Base-by-base conservation (phyloP, 2,888 invertebrate species). In the Tenthredo distinguenda region DNA sequence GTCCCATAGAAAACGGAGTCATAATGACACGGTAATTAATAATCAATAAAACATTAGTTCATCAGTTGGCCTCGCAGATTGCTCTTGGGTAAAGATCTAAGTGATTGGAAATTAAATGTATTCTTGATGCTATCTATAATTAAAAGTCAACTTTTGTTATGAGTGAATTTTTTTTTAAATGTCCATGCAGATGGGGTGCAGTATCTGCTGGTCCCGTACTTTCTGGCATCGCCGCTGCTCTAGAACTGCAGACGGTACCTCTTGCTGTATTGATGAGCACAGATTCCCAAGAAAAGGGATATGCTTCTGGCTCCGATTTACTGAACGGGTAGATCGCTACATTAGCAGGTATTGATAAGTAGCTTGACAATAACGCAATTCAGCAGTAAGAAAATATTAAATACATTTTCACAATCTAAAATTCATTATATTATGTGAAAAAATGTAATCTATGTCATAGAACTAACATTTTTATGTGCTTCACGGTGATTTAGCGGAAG, bases 401-500 rank as follows among this genome's bases (percentile, higher is more conserved):
- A 34, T 26, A 10, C 31, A 21, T 34, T 15, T 34, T 6, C 3
- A 68, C 15, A 68, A 15, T 68, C 12, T 10, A 5, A 6, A 72
- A 7, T 40, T 40, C 2, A 15, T 31, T 10, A 81, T 74, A 50
- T 50, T 43, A 2, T 47, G 71, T 62, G 47, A 82, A 72, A 21
- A 37, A 71, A 31, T 65, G n/a, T 9, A 65, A 10, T 12, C 15
- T 18, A 15, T 47, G 26, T 12, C 26, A 47, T 71, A 1, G 47
- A 21, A 31, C 12, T 50, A 43, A 50, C 18, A 40, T 21, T 43
- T 31, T 76, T 3, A 50, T 76, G 43, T 50, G n/a, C 84, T 88
- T 91, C 86, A 92, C 95, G 97, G 97, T 86, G 97, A 97, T 91
- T 94, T 97, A 87, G 96, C 97, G 0, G 97, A 97, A 94, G 96